Percentiles rank a stretch among this genome's conserved stretches.
Evolutionary conservation across 2,888 invertebrate genomes (phyloP).

Genomic region (Cryptocephalus primarius): DNA sequence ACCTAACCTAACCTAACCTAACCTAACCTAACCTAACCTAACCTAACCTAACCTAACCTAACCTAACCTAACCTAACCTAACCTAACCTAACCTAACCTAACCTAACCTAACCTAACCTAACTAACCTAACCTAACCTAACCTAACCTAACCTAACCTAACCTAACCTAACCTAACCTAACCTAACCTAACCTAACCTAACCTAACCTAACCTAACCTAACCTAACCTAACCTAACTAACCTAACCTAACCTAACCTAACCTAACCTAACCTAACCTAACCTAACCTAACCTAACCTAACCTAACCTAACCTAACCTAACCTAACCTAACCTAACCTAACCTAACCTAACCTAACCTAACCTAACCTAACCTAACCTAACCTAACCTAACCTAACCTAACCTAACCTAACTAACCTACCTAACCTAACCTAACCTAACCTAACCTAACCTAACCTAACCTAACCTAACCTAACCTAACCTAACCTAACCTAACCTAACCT

Average conservation of each 20-base stretch:
- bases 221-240: conserved; percentile 11
- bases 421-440: conserved; percentile 2
- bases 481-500: conserved; percentile 5
- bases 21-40: conserved; percentile 14
- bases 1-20: conserved; percentile 14
- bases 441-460: conserved; percentile 1
- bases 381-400: not conserved
- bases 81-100: conserved; percentile 12
- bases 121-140: conserved; percentile 14
- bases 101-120: conserved; percentile 13
- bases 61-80: conserved; percentile 10
- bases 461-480: not conserved
- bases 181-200: conserved; percentile 14
- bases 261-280: conserved; percentile 10
- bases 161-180: conserved; percentile 14
- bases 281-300: conserved; percentile 1
- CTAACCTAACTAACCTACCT: conserved; percentile 1
- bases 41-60: conserved; percentile 15
- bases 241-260: conserved; percentile 7
- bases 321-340: conserved; percentile 2
- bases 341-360: conserved; percentile 2
- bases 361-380: not conserved
- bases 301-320: not conserved
- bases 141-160: conserved; percentile 14
- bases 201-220: conserved; percentile 14